Evolutionary conservation across 2,797 vertebrate genomes (phyloP), one percentile per base, ranked within the genome.

Genomic region (Tympanoctomys barrerae): DNA sequence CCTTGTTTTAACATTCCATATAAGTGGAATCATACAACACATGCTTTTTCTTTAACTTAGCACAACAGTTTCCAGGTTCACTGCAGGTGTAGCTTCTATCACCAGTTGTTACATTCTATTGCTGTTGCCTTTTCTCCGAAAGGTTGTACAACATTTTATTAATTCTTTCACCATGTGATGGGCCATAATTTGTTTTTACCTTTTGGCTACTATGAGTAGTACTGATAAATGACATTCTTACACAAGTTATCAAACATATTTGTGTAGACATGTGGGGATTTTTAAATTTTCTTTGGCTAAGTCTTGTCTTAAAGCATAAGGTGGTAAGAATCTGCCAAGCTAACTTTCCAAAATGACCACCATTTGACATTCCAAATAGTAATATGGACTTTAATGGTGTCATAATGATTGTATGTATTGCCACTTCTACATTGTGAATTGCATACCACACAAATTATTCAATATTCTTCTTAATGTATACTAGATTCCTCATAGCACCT

Each of bases 281-380:
- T 77, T 87, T 33, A 68, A 64, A 28, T 31, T 94, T 61, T 94
- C 70, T 73, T 91, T 5, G 42, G n/a, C 61, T 82, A 8, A 36
- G 39, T 42, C 16, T 84, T 77, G 6, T 66, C 33, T 61, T 42
- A 82, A 90, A 86, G 52, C 68, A 39, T 87, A 77, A 61, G 33
- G 70, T n/a, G 68, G 68, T 87, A 70, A 77, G 39, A 87, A 78
- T 87, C 3, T 46, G 31, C 13, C 42, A 83, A 70, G 33, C 70
- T 46, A 26, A 46, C 24, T 75, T 75, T 75, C 7, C 39, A 75
- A 75, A 26, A 75, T 46, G 21, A 28, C 22, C 19, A 75, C 26
- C 6, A 42, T 82, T 61, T 90, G 31, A 24, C 9, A 90, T 14
- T 57, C 61, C 33, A 7, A 75, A 6, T 10, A 31, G 9, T 22